phyloP scores from a whole-genome alignment of 2,797 vertebrate species.

The Lutjanus argentimaculatus region DNA sequence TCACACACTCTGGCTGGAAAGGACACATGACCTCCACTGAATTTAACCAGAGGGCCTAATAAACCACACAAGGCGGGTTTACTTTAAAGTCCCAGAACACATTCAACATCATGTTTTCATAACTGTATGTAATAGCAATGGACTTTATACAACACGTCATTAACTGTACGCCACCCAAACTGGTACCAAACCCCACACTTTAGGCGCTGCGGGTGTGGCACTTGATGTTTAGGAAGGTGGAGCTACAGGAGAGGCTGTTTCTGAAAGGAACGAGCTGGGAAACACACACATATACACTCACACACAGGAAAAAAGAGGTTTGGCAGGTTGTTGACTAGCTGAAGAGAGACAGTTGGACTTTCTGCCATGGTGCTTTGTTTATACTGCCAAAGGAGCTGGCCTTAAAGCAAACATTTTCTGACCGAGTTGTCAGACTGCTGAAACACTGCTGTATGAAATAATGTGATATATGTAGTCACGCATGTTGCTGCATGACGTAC shows the following conservation, averaged over 20 bases:
- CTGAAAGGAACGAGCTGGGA: slow-evolving; percentile 9
- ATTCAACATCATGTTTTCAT: slow-evolving; percentile 47
- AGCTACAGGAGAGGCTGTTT: slow-evolving; percentile 19
- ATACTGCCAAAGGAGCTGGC: slow-evolving; percentile 10
- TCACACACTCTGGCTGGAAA: slow-evolving; percentile 27
- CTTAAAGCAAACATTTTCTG: slow-evolving; percentile 21
- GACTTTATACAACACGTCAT: slow-evolving; percentile 45
- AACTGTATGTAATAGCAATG: slow-evolving; percentile 21
- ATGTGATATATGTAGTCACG: not conserved
- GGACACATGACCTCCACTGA: slow-evolving; percentile 1
- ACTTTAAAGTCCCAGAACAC: slow-evolving; percentile 26
- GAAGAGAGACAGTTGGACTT: slow-evolving; percentile 33
- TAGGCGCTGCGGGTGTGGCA: not conserved
- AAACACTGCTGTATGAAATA: slow-evolving; percentile 6
- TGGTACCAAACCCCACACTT: slow-evolving; percentile 14
- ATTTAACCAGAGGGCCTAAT: slow-evolving; percentile 44
- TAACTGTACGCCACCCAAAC: slow-evolving; percentile 27
- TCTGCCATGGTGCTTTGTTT: not conserved
- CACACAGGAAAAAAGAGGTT: not conserved
- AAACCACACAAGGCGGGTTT: slow-evolving; percentile 33
- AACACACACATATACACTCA: not conserved
- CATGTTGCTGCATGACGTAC: not conserved
- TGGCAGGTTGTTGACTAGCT: slow-evolving; percentile 35
- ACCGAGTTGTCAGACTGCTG: not conserved
- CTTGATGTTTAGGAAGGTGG: slow-evolving; percentile 14